Percentiles rank a stretch among this genome's conserved stretches.
Evolutionary conservation across 2,888 invertebrate species (phyloP).

Genomic region (Nemurella pictetii): DNA sequence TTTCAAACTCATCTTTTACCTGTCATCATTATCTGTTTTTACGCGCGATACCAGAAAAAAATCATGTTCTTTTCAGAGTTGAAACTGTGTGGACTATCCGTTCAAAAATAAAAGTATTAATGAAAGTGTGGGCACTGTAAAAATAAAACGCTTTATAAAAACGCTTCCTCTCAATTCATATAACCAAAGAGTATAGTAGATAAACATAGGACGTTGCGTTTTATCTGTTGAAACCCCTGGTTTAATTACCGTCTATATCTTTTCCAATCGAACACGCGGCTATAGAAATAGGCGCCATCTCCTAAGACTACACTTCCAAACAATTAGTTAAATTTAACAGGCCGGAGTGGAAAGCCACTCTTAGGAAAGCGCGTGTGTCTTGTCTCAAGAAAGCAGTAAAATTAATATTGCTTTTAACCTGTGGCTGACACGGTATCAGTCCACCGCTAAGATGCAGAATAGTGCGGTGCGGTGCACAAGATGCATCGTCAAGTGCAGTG

Average conservation of each 20-base stretch:
- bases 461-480: neutral
- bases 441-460: neutral
- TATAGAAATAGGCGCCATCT: neutral
- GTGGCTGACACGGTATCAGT: neutral
- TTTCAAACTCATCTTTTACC: slow-evolving; percentile 25
- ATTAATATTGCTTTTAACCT: neutral
- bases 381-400: neutral
- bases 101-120: neutral
- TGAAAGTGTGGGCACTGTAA: neutral
- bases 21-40: slow-evolving; percentile 22
- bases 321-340: neutral
- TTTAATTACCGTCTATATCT: too few relatives aligned
- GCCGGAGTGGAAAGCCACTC: neutral
- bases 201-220: too few relatives aligned
- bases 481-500: neutral
- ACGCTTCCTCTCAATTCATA: neutral
- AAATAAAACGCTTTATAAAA: neutral
- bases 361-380: too few relatives aligned
- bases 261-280: too few relatives aligned
- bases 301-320: neutral
- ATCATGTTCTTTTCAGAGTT: neutral
- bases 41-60: neutral
- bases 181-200: too few relatives aligned
- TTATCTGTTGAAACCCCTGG: too few relatives aligned
- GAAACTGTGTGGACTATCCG: neutral